These are phyloP conservation scores for Epinephelus moara DNA, from an alignment of 2,113 vertebrate genomes.

Conservation along the genomic window DNA sequence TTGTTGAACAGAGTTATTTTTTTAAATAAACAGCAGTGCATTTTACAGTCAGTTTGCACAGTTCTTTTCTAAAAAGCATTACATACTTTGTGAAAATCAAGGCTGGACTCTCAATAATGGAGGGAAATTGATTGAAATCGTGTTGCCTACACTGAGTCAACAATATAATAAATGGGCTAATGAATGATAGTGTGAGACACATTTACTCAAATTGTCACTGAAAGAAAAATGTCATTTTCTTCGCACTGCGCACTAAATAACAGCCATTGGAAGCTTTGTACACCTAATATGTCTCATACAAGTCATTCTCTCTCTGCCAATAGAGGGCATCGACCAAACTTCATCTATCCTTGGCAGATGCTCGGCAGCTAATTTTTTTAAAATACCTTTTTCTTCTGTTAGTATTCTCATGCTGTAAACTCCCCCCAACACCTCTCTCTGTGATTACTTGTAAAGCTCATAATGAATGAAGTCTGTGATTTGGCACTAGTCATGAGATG, in stretches of 20 bases:
- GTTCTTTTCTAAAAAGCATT: background rate
- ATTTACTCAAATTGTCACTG: constrained; percentile 29
- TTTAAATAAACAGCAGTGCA: background rate
- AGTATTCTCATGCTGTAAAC: constrained; percentile 3
- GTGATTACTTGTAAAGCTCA: constrained; percentile 13
- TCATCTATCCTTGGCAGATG: constrained; percentile 18
- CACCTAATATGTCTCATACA: constrained; percentile 29
- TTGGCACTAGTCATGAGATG: constrained; percentile 19
- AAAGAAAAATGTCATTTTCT: constrained; percentile 35
- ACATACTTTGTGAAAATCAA: background rate
- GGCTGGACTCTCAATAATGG: background rate
- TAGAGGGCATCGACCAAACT: constrained; percentile 33
- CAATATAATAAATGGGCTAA: constrained; percentile 11
- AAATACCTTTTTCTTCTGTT: constrained; percentile 19
- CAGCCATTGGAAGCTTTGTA: constrained; percentile 35
- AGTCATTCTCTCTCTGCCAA: constrained; percentile 34
- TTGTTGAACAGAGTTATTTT: background rate
- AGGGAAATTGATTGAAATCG: constrained; percentile 17
- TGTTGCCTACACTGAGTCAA: background rate
- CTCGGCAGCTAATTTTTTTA: constrained; percentile 5
- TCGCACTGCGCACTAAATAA: constrained; percentile 20
- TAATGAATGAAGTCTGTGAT: constrained; percentile 33
- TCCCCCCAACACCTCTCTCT: background rate
- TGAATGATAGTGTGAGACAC: constrained; percentile 23
- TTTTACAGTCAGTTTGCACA: background rate